A percentile compares a stretch with the other conserved stretches of the same genome.
These are phyloP conservation scores for Tupaia tana DNA, from an alignment of 2,113 vertebrate genomes.

Conservation along the genomic window DNA sequence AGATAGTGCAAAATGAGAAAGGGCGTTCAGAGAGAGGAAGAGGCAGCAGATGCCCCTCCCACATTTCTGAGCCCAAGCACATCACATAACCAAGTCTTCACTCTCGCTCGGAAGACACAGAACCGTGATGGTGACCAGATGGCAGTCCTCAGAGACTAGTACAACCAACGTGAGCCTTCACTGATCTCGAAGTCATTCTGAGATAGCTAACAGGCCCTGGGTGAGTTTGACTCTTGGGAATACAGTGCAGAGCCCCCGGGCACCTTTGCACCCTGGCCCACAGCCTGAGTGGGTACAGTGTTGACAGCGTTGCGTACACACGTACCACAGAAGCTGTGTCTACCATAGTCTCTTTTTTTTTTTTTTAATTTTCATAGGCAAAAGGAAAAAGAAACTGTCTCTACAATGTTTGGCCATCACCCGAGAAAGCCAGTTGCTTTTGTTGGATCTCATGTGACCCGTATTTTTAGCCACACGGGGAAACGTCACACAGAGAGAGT, in stretches of 20 bases:
- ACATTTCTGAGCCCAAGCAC: background rate
- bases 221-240: background rate
- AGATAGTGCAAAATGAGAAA: background rate
- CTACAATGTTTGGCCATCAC: slow-evolving; percentile 65
- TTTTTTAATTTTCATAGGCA: slow-evolving; percentile 56
- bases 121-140: background rate
- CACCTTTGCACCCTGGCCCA: slow-evolving; percentile 65
- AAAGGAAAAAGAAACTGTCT: slow-evolving; percentile 70
- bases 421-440: slow-evolving; percentile 74
- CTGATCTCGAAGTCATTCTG: background rate
- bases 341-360: slow-evolving; percentile 46
- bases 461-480: slow-evolving; percentile 61
- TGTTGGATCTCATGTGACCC: slow-evolving; percentile 58
- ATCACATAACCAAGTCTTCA: background rate
- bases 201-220: background rate
- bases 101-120: slow-evolving; percentile 34
- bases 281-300: slow-evolving; percentile 49
- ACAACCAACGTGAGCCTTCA: background rate
- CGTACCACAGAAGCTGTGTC: slow-evolving; percentile 56
- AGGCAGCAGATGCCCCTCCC: background rate
- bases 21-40: background rate
- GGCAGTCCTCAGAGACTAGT: background rate
- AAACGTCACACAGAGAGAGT: slow-evolving; percentile 78
- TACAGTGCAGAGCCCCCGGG: background rate
- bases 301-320: slow-evolving; percentile 65